Evolutionary conservation across 2,113 vertebrate species (phyloP), one percentile per base, ranked within the genome.

Genomic region (Rhea pennata): DNA sequence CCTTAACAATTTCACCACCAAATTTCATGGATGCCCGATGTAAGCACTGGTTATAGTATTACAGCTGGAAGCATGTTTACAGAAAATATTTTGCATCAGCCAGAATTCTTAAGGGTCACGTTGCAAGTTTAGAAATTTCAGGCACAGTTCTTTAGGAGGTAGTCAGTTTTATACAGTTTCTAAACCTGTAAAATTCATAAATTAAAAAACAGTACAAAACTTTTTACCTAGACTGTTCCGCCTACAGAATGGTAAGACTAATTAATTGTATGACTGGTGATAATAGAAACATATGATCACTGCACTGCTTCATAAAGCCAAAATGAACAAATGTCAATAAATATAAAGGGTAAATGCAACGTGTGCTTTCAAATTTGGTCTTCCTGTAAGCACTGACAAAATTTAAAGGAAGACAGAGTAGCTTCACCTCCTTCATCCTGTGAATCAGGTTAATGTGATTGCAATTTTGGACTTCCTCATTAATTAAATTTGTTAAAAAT

Each of bases 1-100:
- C 22, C 46, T 90, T 96, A 95, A 94, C 62, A 97, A 91, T 90
- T 84, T 82, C 90, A 67, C 42, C 46, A 56, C 50, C 54, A 71
- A 59, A 94, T 77, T 74, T 94, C 80, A 73, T 42, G 14, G 91
- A 73, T 4, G 66, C 9, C 12, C 40, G 58, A 82, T 56, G 36
- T 29, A 88, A 94, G 40, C 29, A 54, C 6, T 70, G 31, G 16
- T 58, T 84, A 61, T 11, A 31, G 56, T 72, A 81, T 75, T 86
- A 93, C 64, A 89, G 76, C 40, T 79, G 13, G 42, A 67, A 90
- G 4, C 40, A 87, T 36, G 65, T 82, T 77, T 62, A 73, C 7
- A 16, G 36, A 84, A 93, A 77, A 61, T 67, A 81, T 70, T 86
- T 86, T 71, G 80, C 19, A 58, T 58, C 44, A 67, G 33, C 16